phyloP scores from a whole-genome alignment of 2,797 vertebrate species.

The Manis javanica region DNA sequence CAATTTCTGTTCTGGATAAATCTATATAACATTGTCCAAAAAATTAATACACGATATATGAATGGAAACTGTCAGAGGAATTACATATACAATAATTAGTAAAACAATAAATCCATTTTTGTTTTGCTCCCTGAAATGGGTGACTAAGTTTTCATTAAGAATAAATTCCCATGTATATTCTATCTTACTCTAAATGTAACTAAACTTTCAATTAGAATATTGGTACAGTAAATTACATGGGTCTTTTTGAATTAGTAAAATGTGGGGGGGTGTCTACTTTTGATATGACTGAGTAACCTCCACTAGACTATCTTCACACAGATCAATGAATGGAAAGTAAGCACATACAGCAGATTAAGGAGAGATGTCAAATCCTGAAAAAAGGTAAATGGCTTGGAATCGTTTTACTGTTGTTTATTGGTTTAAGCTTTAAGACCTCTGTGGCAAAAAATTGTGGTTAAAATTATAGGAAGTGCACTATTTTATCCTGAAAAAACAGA shows the following conservation, averaged over 20 bases:
- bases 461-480: neutral
- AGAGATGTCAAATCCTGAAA: neutral
- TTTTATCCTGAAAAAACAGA: neutral
- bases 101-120: neutral
- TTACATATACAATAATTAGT: neutral
- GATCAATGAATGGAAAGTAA: neutral
- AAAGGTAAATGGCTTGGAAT: neutral
- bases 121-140: neutral
- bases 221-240: neutral
- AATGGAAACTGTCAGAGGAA: neutral
- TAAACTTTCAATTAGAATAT: neutral
- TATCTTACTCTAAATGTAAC: neutral
- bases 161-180: neutral
- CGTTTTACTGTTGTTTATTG: neutral
- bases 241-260: neutral
- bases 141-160: neutral
- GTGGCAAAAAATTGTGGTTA: neutral
- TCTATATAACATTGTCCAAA: neutral
- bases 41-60: neutral
- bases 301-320: neutral
- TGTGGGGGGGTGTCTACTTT: neutral
- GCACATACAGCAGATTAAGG: neutral
- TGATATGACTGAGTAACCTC: neutral
- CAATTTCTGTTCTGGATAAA: neutral
- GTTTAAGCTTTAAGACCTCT: neutral